Conservation (phyloP, 2,888 invertebrate species). For the Ctenicera cuprea region DNA sequence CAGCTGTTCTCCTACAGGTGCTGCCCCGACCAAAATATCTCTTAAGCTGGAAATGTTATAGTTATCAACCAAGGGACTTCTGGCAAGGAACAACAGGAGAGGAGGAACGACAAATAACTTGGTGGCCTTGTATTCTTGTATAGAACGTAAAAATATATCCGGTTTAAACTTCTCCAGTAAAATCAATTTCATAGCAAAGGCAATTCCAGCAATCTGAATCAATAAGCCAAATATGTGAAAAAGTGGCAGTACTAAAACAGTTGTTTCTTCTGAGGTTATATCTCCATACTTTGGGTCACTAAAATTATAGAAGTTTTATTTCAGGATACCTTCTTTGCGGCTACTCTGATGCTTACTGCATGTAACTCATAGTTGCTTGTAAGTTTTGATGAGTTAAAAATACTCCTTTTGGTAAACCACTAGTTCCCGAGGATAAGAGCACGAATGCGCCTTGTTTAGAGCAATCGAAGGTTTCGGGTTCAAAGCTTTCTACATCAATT, state of each 20-base stretch:
- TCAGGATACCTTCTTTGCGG: no score
- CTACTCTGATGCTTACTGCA: not conserved
- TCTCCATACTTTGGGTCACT: not conserved
- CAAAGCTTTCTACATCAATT: conserved; percentile 69
- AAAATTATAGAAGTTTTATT: conserved; percentile 4
- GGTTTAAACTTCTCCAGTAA: conserved; percentile 81
- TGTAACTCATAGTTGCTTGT: not conserved
- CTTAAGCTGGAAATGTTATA: conserved; percentile 82
- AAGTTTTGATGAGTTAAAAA: conserved; percentile 74
- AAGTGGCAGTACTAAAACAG: conserved; percentile 76
- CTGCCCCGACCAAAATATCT: conserved; percentile 83
- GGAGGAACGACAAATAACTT: conserved; percentile 55
- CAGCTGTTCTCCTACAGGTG: conserved; percentile 82
- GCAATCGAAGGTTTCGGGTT: conserved; percentile 72
- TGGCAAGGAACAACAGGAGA: conserved; percentile 85
- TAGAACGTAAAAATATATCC: conserved; percentile 77
- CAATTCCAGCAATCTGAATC: conserved; percentile 75
- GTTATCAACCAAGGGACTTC: conserved; percentile 82
- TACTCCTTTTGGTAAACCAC: conserved; percentile 82
- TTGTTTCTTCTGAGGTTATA: not conserved
- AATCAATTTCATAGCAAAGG: conserved; percentile 69
- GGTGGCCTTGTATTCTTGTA: conserved; percentile 62
- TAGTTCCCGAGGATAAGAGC: conserved; percentile 82
- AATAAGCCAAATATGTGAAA: conserved; percentile 85
- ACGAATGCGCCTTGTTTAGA: conserved; percentile 70